A percentile compares a stretch with the other conserved stretches of the same genome.
These are phyloP conservation scores for Temnothorax ravouxi DNA, from an alignment of 2,888 invertebrate species.

Conservation along the genomic window DNA sequence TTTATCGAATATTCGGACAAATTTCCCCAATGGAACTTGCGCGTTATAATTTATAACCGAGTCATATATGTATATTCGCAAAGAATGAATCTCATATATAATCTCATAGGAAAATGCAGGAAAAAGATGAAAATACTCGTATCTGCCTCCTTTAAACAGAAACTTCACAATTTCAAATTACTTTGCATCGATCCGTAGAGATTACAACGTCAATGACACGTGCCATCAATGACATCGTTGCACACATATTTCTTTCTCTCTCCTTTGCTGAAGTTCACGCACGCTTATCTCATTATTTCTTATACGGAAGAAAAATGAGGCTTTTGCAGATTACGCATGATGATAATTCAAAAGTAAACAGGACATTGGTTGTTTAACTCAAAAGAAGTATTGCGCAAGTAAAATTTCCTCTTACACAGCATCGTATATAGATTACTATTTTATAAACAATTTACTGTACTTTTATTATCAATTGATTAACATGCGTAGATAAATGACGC, in stretches of 20 bases:
- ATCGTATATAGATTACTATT: neutral
- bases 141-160: neutral
- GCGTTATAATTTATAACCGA: constrained; percentile 15
- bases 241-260: neutral
- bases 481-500: neutral
- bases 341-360: neutral
- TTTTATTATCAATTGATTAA: neutral
- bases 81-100: neutral
- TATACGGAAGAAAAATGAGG: neutral
- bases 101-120: neutral
- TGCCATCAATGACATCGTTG: neutral
- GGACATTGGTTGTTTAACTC: neutral
- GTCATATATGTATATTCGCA: neutral
- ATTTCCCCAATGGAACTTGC: neutral
- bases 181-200: neutral
- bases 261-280: neutral
- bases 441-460: neutral
- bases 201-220: neutral
- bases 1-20: neutral
- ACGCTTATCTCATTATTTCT: constrained; percentile 3
- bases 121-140: neutral
- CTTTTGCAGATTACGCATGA: neutral
- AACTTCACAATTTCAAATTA: constrained; percentile 9
- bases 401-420: constrained; percentile 5
- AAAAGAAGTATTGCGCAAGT: neutral